phyloP scores from a whole-genome alignment of 2,113 vertebrate genomes.

The Chiloscyllium plagiosum region DNA sequence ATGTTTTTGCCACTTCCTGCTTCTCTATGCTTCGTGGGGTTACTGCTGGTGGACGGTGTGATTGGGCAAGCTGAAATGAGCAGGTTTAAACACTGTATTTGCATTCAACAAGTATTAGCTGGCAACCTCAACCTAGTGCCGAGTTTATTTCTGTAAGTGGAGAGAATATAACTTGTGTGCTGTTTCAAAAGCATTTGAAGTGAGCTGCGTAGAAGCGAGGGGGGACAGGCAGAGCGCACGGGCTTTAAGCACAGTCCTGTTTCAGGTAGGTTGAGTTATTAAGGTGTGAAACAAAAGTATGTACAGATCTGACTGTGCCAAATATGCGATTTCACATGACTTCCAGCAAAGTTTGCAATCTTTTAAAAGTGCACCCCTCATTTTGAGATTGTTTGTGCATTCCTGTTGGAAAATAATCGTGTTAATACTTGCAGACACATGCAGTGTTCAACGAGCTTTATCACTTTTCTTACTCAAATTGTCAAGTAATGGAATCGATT shows the following conservation, averaged over 20 bases:
- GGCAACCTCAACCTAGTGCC: not conserved
- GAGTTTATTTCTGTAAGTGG: not conserved
- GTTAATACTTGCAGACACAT: no score
- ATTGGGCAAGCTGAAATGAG: not conserved
- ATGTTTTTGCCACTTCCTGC: not conserved
- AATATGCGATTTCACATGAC: not conserved
- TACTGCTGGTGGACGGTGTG: constrained; percentile 11
- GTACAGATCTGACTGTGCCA: not conserved
- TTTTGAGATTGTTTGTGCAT: not conserved
- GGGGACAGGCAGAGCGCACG: not conserved
- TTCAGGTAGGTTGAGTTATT: not conserved
- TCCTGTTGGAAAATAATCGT: not conserved
- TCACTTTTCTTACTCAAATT: not conserved
- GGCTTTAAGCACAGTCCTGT: not conserved
- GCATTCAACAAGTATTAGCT: not conserved
- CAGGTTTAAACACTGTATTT: not conserved
- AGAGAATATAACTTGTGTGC: not conserved
- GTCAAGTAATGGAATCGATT: not conserved
- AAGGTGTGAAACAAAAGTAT: not conserved
- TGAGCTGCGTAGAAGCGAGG: not conserved
- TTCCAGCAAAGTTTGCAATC: not conserved
- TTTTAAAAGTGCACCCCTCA: not conserved
- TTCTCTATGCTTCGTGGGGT: not conserved
- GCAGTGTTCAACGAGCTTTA: not conserved
- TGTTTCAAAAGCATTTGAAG: not conserved